Evolutionary conservation across 2,888 invertebrate genomes (phyloP).

Genomic region (Agapetus fuscipes): DNA sequence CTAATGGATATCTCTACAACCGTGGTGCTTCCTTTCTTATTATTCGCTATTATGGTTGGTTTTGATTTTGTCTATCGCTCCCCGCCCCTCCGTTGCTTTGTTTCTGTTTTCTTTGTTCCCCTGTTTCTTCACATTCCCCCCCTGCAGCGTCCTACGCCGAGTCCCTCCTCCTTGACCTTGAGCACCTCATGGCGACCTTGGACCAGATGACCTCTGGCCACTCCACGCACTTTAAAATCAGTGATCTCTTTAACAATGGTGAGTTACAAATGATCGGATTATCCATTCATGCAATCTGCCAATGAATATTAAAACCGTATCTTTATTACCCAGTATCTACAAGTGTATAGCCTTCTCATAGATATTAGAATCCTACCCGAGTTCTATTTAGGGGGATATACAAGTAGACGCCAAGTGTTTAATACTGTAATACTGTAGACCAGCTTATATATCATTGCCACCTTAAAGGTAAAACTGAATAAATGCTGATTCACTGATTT

Average conservation of each 20-base stretch:
- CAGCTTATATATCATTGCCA: too few relatives aligned
- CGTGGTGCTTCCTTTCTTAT: conserved; percentile 10
- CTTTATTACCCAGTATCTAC: too few relatives aligned
- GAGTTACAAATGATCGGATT: too few relatives aligned
- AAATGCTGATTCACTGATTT: too few relatives aligned
- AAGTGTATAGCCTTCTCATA: too few relatives aligned
- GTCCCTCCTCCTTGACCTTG: conserved; percentile 46
- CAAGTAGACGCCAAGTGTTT: too few relatives aligned
- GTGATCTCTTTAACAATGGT: conserved; percentile 43
- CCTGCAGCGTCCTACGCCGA: conserved; percentile 43
- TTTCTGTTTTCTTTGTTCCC: conserved; percentile 8
- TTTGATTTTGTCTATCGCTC: conserved; percentile 4
- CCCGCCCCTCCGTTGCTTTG: conserved; percentile 1
- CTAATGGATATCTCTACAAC: conserved; percentile 12
- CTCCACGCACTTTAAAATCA: conserved; percentile 41
- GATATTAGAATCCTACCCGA: too few relatives aligned
- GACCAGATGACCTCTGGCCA: conserved; percentile 48
- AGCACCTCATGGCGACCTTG: conserved; percentile 47
- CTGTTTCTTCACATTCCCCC: conserved; percentile 1
- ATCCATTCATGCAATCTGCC: too few relatives aligned
- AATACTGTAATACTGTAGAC: too few relatives aligned
- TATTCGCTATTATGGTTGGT: conserved; percentile 18
- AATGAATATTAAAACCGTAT: too few relatives aligned
- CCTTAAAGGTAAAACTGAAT: too few relatives aligned
- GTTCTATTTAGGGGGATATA: too few relatives aligned